Conservation (phyloP, 2,797 vertebrate genomes). For the Limnodromus scolopaceus region DNA sequence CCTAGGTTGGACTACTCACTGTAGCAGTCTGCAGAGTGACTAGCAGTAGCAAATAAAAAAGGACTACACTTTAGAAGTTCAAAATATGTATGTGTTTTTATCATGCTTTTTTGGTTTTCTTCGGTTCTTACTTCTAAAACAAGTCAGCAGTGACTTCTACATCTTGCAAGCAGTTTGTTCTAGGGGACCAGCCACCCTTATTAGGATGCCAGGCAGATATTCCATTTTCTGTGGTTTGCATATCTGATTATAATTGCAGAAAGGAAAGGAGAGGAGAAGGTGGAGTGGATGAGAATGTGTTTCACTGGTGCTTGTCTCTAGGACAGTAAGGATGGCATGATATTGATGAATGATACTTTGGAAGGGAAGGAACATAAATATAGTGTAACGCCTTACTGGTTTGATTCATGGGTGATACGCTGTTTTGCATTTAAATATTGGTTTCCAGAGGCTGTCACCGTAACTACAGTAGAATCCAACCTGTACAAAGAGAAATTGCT, state of each 20-base stretch:
- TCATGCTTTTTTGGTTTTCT: not conserved
- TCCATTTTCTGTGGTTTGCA: not conserved
- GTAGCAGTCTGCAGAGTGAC: not conserved
- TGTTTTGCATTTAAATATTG: not conserved
- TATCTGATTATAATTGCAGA: not conserved
- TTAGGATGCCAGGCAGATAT: not conserved
- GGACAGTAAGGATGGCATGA: not conserved
- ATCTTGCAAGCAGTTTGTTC: not conserved
- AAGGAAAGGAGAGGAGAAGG: not conserved
- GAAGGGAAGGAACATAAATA: not conserved
- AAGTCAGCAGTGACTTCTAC: not conserved
- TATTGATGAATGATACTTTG: not conserved
- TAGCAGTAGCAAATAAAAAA: not conserved
- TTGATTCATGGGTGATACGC: not conserved
- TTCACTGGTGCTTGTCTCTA: not conserved
- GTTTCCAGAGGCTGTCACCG: not conserved
- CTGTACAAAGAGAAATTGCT: not conserved
- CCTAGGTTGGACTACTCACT: not conserved
- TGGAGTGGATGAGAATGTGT: not conserved
- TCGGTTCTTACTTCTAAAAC: not conserved
- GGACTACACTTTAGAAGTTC: not conserved
- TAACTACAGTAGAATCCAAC: not conserved
- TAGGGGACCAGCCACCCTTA: not conserved
- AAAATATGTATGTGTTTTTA: not conserved
- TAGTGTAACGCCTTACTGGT: not conserved